Percentiles rank a stretch among this genome's conserved stretches.
Evolutionary conservation across 92 coral and sea anemone species (phyloP).

Genomic region (Parazoanthus atlanticus): DNA sequence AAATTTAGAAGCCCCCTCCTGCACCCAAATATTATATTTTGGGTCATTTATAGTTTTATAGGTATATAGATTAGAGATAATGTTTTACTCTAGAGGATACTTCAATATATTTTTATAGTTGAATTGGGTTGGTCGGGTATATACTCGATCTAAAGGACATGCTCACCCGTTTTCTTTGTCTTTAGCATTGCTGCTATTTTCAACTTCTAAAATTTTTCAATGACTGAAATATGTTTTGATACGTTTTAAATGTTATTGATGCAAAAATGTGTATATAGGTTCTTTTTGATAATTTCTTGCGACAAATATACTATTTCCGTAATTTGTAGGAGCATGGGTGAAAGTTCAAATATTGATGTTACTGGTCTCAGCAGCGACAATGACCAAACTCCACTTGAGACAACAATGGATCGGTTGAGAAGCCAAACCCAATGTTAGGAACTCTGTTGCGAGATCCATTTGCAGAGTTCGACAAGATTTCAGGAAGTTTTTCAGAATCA

Average conservation of each 20-base stretch:
- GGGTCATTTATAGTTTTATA: not conserved
- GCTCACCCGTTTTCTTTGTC: constrained; percentile 6
- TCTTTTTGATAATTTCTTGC: not conserved
- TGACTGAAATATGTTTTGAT: not conserved
- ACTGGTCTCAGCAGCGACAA: constrained; percentile 16
- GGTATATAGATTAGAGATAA: constrained; percentile 9
- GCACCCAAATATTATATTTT: not conserved
- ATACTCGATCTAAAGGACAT: not conserved
- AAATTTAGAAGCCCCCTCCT: not conserved
- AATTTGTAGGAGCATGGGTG: constrained; percentile 1
- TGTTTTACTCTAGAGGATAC: constrained; percentile 2
- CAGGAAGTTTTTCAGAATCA: constrained; percentile 16
- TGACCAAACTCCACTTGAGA: constrained; percentile 17
- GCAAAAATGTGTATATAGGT: not conserved
- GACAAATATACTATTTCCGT: constrained; percentile 1
- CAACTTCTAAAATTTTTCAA: not conserved
- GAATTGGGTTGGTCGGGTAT: not conserved
- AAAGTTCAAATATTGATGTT: constrained; percentile 5
- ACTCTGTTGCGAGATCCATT: constrained; percentile 21
- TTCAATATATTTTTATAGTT: not conserved
- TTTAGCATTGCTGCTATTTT: not conserved
- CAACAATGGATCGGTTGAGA: constrained; percentile 26
- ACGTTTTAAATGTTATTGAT: not conserved
- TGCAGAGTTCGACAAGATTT: constrained; percentile 10
- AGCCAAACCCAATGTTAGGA: constrained; percentile 22